Base-by-base conservation (phyloP, 2,888 invertebrate species). In the Aromia moschata region DNA sequence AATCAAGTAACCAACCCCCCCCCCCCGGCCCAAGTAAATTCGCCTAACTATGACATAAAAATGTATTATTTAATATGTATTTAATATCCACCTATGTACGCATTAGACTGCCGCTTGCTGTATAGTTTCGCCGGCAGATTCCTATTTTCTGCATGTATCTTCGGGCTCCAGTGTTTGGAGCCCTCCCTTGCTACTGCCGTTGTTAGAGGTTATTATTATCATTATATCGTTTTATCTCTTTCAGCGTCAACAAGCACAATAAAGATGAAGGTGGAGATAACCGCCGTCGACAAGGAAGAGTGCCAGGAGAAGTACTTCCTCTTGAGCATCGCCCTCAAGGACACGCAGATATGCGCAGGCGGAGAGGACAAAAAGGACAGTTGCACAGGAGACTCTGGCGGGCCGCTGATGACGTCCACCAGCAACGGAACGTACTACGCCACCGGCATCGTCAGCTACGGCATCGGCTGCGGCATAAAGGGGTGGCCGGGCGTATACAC, bases 341-440 rank as follows among this genome's bases (percentile, higher is more conserved):
- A 84, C 0, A 83, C 81, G 10, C 90, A 90, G 70, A 72, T 92
- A 0, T 92, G 92, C 71, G 92, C 92, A 2, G 93, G 93, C 1
- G 92, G 92, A 0, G 82, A 83, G 31, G 83, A 81, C 54, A 84
- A 85, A 1, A 84, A 87, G 71, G 92, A 92, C 71, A 87, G 91
- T 0, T 93, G 93, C 73, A 83, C 82, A n/a, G 92, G 92, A 0
- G 92, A 92, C 70, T 91, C 91, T 1, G 93, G 93, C 0, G 92
- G 92, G 1, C 92, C 93, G 0, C 79, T 93, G 1, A 92, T 92
- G 91, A 56, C 65, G 14, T 51, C 62, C 25, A 38, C 82, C 76
- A 62, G 68, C 44, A 70, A 65, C 36, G 70, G 65, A 4, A 59
- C 64, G 7, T 74, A 71, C 67, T 85, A 85, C 58, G 79, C 84